Conservation (phyloP, 2,113 vertebrate genomes). For the Chamaetylas fuelleborni region DNA sequence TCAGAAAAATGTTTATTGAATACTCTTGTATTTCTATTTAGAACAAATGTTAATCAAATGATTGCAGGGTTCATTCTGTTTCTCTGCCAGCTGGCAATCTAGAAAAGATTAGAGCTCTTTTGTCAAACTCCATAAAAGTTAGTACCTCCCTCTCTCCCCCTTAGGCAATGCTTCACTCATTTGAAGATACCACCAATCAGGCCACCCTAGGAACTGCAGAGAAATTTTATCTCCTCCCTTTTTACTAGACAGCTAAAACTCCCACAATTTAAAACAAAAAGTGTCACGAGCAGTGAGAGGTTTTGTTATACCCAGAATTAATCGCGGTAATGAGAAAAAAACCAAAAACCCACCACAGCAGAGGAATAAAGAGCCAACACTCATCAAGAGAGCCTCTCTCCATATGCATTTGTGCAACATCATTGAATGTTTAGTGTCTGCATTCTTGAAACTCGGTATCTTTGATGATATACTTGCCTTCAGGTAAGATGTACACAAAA, state of each 20-base stretch:
- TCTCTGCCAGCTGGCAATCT: neutral
- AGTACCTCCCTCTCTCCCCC: neutral
- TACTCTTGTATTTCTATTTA: neutral
- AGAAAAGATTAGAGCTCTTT: neutral
- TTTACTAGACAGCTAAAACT: neutral
- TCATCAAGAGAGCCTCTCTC: neutral
- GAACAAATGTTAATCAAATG: neutral
- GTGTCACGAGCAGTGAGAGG: neutral
- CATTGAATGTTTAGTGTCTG: neutral
- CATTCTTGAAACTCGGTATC: neutral
- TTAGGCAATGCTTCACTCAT: neutral
- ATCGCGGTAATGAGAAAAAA: neutral
- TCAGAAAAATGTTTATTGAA: neutral
- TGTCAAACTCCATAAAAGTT: neutral
- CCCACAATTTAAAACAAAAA: neutral
- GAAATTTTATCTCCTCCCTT: neutral
- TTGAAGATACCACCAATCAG: neutral
- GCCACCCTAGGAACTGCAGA: too few relatives aligned
- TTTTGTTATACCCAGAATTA: neutral
- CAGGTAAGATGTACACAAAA: neutral
- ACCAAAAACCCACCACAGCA: accelerated
- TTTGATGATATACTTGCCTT: neutral
- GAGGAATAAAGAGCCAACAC: neutral
- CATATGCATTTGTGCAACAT: neutral
- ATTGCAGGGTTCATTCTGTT: neutral